phyloP scores from a whole-genome alignment of 53 echinoderm and acorn worm genomes.

The Crossaster papposus region DNA sequence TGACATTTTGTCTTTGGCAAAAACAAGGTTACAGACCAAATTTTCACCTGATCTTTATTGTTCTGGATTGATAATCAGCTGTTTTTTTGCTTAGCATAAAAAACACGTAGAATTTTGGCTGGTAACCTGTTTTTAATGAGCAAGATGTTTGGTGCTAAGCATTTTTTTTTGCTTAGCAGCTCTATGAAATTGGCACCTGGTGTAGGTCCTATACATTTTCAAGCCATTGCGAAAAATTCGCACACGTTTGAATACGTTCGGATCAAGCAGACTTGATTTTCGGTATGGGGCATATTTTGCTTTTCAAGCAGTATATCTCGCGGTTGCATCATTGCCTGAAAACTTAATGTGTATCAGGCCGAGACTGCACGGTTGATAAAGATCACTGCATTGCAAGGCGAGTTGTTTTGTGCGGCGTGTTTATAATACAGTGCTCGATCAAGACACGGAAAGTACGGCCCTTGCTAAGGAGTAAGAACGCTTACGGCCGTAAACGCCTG shows the following conservation, averaged over 20 bases:
- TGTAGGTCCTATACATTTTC: not conserved
- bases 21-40: too few species aligned
- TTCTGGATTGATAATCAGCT: too few species aligned
- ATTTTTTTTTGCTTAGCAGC: too few species aligned
- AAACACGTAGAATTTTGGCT: too few species aligned
- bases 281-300: not conserved
- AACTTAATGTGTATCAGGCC: constrained; percentile 10
- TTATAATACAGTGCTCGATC: not conserved
- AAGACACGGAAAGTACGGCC: not conserved
- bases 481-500: not conserved
- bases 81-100: too few species aligned
- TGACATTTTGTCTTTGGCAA: too few species aligned
- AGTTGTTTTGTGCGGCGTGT: constrained; percentile 4
- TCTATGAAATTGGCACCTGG: too few species aligned
- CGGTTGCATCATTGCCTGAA: not conserved
- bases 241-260: not conserved
- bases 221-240: not conserved
- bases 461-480: too few species aligned
- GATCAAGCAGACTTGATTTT: not conserved
- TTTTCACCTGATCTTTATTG: too few species aligned
- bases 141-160: too few species aligned
- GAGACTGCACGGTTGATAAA: not conserved
- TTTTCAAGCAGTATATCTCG: not conserved
- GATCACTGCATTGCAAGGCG: not conserved
- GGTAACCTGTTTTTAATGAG: too few species aligned